phyloP scores from a whole-genome alignment of 2,797 vertebrate species.

The Phrynocephalus vlangalii region DNA sequence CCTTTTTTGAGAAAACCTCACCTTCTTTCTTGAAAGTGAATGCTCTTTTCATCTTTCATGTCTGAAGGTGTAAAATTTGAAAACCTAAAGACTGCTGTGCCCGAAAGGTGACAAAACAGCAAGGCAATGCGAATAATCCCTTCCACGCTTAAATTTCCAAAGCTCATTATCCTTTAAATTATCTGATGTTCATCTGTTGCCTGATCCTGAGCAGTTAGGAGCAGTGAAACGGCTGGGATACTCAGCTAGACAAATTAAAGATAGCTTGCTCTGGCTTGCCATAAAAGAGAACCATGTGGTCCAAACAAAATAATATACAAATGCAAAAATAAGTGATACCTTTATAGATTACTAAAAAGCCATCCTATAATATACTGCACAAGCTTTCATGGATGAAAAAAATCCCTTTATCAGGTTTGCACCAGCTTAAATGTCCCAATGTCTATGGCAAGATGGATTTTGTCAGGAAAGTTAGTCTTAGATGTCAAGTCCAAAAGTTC shows the following conservation, averaged over 20 bases:
- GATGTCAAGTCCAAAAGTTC: too few relatives aligned
- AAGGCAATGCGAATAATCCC: background rate
- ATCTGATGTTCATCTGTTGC: background rate
- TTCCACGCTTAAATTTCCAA: background rate
- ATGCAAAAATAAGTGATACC: too few relatives aligned
- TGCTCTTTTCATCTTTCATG: background rate
- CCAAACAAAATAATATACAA: too few relatives aligned
- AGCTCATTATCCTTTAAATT: conserved; percentile 5
- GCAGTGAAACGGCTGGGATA: background rate
- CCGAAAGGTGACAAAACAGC: background rate
- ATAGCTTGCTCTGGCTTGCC: background rate
- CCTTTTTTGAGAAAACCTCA: background rate
- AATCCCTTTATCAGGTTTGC: too few relatives aligned
- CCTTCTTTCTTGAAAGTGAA: too few relatives aligned
- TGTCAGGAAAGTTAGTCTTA: too few relatives aligned
- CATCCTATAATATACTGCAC: too few relatives aligned
- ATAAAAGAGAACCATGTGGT: too few relatives aligned
- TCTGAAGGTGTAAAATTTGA: background rate
- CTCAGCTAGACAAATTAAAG: background rate
- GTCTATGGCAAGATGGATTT: too few relatives aligned
- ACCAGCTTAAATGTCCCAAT: too few relatives aligned
- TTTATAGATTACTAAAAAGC: too few relatives aligned
- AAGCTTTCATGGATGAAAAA: too few relatives aligned
- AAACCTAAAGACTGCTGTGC: background rate
- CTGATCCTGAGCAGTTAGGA: background rate